Percentiles rank a stretch among this genome's conserved stretches.
phyloP scores from a whole-genome alignment of 2,113 vertebrate genomes.

The Pyrgilauda ruficollis region DNA sequence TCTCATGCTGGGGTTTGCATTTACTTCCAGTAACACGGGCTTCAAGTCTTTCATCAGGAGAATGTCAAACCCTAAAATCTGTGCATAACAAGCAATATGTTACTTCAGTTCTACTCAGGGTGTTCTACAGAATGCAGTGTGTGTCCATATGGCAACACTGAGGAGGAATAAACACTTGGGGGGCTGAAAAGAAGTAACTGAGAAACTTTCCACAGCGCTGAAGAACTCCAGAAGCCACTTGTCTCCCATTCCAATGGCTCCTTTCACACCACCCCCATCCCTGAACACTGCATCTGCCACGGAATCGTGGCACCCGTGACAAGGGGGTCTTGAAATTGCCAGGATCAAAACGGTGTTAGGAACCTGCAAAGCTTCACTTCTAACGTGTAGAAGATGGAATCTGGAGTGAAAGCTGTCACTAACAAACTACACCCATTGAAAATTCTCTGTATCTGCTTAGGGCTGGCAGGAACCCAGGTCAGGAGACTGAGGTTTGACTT shows the following conservation, averaged over 20 bases:
- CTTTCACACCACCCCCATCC: neutral
- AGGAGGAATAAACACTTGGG: neutral
- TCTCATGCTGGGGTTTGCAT: conserved; percentile 97
- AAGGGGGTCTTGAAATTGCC: neutral
- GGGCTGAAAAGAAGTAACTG: neutral
- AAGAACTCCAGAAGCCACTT: neutral
- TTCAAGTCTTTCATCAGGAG: conserved; percentile 96
- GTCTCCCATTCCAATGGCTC: neutral
- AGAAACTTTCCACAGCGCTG: neutral
- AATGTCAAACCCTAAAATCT: conserved; percentile 99
- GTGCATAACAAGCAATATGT: conserved; percentile 44
- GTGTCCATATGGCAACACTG: neutral
- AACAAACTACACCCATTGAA: fast-evolving
- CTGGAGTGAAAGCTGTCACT: neutral
- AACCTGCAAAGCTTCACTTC: neutral
- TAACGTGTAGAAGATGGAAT: neutral
- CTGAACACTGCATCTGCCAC: neutral
- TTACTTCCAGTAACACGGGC: conserved; percentile 94
- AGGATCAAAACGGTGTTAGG: neutral
- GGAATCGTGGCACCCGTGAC: neutral
- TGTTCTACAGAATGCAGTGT: neutral
- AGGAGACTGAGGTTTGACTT: neutral
- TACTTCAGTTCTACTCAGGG: neutral
- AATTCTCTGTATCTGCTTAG: neutral
- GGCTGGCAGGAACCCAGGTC: neutral